These are phyloP conservation scores for Omphaloscelis lunosa DNA, from an alignment of 2,888 invertebrate species.

Conservation along the genomic window DNA sequence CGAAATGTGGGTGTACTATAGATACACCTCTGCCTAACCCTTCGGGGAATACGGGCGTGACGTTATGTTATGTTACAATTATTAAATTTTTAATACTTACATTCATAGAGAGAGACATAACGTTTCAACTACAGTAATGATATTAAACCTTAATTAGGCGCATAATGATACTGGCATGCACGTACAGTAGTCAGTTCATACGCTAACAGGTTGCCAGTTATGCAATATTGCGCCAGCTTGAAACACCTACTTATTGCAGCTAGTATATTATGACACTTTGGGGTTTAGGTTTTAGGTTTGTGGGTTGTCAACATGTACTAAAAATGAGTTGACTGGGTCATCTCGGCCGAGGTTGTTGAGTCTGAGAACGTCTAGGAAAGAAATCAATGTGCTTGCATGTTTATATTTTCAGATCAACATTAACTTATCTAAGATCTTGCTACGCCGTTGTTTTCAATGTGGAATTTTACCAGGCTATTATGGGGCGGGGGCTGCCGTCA, in stretches of 20 bases:
- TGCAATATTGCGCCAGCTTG: constrained; percentile 41
- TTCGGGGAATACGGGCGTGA: too few relatives aligned
- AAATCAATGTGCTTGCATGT: background rate
- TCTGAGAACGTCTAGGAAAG: background rate
- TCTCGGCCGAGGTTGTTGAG: too few relatives aligned
- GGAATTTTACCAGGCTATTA: too few relatives aligned
- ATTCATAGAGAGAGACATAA: constrained; percentile 16
- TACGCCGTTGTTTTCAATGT: too few relatives aligned
- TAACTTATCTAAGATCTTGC: background rate
- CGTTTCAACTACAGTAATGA: constrained; percentile 24
- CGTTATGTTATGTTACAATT: too few relatives aligned
- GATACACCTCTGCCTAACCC: too few relatives aligned
- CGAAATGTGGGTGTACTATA: too few relatives aligned
- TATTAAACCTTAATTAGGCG: constrained; percentile 46
- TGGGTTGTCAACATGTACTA: background rate
- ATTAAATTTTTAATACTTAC: background rate
- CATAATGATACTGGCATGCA: constrained; percentile 38
- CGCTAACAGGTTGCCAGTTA: constrained; percentile 35
- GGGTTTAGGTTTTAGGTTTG: too few relatives aligned
- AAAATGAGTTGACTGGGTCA: background rate
- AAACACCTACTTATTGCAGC: constrained; percentile 2
- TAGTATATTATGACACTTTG: constrained; percentile 23
- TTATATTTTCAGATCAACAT: background rate
- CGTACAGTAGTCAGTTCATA: constrained; percentile 32
- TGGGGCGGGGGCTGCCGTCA: too few relatives aligned